Evolutionary conservation across 2,888 invertebrate species (phyloP).

Genomic region (Didymodactylos carnosus): DNA sequence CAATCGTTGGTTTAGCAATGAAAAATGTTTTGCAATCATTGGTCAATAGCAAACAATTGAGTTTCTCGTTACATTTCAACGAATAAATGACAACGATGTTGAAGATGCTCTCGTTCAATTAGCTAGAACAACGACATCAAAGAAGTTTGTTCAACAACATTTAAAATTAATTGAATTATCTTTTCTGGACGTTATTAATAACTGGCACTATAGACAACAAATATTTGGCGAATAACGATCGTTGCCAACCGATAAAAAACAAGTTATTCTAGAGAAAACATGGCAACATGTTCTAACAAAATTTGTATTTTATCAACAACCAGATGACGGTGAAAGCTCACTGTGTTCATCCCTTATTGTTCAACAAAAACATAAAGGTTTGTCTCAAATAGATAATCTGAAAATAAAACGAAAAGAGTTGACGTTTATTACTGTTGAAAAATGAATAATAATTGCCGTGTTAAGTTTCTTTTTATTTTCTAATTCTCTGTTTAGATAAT

Average conservation of each 20-base stretch:
- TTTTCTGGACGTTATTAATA: neutral
- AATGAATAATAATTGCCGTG: no score
- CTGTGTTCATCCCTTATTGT: neutral
- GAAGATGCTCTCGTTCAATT: no score
- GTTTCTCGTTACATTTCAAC: neutral
- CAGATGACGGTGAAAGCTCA: no score
- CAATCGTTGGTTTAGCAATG: neutral
- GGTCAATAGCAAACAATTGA: neutral
- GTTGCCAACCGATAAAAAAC: neutral
- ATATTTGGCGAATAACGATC: neutral
- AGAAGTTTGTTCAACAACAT: neutral
- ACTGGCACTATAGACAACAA: neutral
- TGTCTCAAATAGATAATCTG: no score
- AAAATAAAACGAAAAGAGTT: no score
- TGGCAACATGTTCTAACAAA: neutral
- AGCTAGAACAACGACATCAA: no score
- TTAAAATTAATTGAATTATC: neutral
- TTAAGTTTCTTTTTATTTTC: no score
- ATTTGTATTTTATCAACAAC: neutral
- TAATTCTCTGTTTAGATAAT: no score
- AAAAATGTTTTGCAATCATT: neutral
- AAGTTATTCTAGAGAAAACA: neutral
- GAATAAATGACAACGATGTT: no score
- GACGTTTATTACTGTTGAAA: no score
- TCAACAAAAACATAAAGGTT: no score